phyloP scores from a whole-genome alignment of 2,888 invertebrate genomes.

The Stenurella melanura region DNA sequence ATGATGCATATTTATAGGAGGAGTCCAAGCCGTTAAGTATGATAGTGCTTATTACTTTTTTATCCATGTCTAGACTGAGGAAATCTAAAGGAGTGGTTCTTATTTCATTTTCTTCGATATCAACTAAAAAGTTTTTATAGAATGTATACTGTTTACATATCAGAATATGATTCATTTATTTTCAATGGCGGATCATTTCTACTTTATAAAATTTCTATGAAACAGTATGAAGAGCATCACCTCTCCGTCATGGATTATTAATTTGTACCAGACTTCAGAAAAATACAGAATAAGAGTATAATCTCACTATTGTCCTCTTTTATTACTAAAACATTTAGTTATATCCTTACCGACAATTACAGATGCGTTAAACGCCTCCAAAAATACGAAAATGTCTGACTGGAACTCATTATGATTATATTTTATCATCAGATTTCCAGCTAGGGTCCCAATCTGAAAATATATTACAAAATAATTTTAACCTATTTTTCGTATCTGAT shows the following conservation, averaged over 20 bases:
- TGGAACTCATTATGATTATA: constrained; percentile 81
- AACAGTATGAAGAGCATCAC: too few relatives aligned
- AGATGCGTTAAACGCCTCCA: constrained; percentile 78
- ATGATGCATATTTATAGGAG: constrained; percentile 67
- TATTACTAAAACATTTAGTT: background rate
- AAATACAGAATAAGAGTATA: too few relatives aligned
- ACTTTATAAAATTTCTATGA: too few relatives aligned
- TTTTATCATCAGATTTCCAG: constrained; percentile 84
- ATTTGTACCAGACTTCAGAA: too few relatives aligned
- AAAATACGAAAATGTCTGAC: constrained; percentile 82
- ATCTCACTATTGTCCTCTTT: too few relatives aligned
- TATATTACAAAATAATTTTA: constrained; percentile 9
- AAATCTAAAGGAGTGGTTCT: constrained; percentile 67
- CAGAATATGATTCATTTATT: too few relatives aligned
- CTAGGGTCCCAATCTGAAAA: constrained; percentile 77
- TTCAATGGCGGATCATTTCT: too few relatives aligned
- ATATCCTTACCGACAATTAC: constrained; percentile 67
- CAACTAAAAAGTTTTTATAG: constrained; percentile 59
- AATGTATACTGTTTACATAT: too few relatives aligned
- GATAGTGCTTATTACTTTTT: constrained; percentile 73
- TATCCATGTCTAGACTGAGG: constrained; percentile 72
- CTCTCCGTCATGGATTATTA: too few relatives aligned
- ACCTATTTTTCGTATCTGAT: background rate
- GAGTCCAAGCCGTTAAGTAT: constrained; percentile 73
- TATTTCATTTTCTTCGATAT: constrained; percentile 55